A percentile compares a stretch with the other conserved stretches of the same genome.
Evolutionary conservation across 2,888 invertebrate genomes (phyloP).

Genomic region (Chrysolina americana): DNA sequence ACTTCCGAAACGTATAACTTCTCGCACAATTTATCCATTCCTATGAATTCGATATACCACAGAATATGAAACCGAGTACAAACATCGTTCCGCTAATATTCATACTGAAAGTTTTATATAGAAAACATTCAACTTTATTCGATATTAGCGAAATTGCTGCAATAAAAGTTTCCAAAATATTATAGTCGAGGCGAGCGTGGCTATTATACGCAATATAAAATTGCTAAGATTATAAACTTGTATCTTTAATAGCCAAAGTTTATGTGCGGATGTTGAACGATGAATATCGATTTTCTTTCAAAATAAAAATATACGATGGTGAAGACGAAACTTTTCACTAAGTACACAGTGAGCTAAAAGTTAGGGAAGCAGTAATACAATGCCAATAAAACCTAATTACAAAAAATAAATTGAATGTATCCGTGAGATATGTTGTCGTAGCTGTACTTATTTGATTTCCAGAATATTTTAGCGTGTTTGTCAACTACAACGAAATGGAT

Average conservation of each 20-base stretch:
- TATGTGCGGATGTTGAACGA: constrained; percentile 68
- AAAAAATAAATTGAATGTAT: no score
- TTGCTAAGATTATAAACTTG: constrained; percentile 69
- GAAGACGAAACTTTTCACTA: constrained; percentile 39
- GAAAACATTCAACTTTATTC: constrained; percentile 60
- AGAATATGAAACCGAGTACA: constrained; percentile 34
- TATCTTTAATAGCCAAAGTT: constrained; percentile 70
- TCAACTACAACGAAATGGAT: no score
- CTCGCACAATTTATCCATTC: neutral
- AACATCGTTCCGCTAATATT: constrained; percentile 43
- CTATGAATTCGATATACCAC: constrained; percentile 23
- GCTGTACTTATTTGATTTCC: no score
- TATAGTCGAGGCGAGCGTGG: constrained; percentile 51
- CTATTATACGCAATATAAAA: constrained; percentile 67
- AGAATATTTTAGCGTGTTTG: no score
- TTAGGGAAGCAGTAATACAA: neutral
- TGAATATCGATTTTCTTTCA: constrained; percentile 67
- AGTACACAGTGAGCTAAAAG: constrained; percentile 58
- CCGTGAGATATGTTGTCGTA: no score
- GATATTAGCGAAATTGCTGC: constrained; percentile 70
- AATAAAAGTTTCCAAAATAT: constrained; percentile 72
- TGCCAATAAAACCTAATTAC: no score
- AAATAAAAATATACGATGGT: constrained; percentile 62
- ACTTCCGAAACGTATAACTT: constrained; percentile 9
- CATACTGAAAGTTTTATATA: constrained; percentile 45